Conservation (phyloP, 1,140 invertebrate genomes). For the Cephus cinctus region DNA sequence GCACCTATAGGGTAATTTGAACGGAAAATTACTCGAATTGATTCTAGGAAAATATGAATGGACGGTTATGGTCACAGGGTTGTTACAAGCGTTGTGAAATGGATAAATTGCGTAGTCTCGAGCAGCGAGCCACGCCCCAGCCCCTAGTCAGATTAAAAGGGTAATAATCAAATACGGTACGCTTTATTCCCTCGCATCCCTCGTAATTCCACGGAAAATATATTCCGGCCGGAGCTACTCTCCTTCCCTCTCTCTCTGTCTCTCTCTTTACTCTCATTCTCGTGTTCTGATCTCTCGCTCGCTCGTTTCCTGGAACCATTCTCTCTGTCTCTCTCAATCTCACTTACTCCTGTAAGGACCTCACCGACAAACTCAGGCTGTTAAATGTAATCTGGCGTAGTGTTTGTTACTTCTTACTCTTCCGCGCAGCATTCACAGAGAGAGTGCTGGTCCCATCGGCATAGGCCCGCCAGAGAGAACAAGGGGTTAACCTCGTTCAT, state of each 20-base stretch:
- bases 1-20: no score
- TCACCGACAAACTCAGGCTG: slow-evolving; percentile 39
- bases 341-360: no score
- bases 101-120: background rate
- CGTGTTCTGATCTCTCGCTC: no score
- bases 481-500: slow-evolving; percentile 56
- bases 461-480: slow-evolving; percentile 50
- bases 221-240: slow-evolving; percentile 27
- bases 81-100: no score
- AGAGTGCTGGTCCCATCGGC: slow-evolving; percentile 15
- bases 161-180: slow-evolving; percentile 54
- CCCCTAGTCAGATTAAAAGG: slow-evolving; percentile 46
- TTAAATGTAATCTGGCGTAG: slow-evolving; percentile 50
- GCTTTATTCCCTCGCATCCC: slow-evolving; percentile 46
- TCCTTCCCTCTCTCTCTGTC: no score
- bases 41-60: background rate
- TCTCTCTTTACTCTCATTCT: no score
- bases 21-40: background rate
- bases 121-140: background rate
- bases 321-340: no score
- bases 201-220: slow-evolving; percentile 48
- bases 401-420: slow-evolving; percentile 54
- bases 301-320: no score
- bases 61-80: background rate
- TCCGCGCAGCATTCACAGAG: slow-evolving; percentile 24